Evolutionary conservation across 2,888 invertebrate genomes (phyloP).

Genomic region (Athalia cordata): DNA sequence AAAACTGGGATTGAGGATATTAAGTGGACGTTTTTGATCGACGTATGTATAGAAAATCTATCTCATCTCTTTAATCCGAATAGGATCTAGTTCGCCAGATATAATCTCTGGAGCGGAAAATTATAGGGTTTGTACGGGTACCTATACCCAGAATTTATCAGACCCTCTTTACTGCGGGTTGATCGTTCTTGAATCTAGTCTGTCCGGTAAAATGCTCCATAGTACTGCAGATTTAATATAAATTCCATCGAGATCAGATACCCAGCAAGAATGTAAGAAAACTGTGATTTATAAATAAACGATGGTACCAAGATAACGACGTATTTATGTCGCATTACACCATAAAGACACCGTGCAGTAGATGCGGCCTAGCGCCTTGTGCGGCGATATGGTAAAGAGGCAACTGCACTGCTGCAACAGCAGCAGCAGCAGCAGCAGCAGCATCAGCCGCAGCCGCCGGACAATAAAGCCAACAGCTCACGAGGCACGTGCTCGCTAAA

Average conservation of each 20-base stretch:
- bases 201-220: too few relatives aligned
- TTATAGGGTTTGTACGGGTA: slow-evolving; percentile 4
- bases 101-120: not conserved
- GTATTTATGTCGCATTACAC: slow-evolving; percentile 43
- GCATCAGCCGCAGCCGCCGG: slow-evolving; percentile 4
- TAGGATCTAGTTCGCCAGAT: not conserved
- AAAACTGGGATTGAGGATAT: slow-evolving; percentile 24
- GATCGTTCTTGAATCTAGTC: not conserved
- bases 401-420: too few relatives aligned
- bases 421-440: not conserved
- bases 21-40: not conserved
- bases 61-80: slow-evolving; percentile 12
- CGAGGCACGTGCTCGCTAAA: slow-evolving; percentile 42
- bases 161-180: not conserved
- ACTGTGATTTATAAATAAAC: slow-evolving; percentile 31
- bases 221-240: not conserved
- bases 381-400: slow-evolving; percentile 43
- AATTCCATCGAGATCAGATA: not conserved
- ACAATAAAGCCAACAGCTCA: slow-evolving; percentile 42
- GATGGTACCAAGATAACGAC: slow-evolving; percentile 37
- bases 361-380: slow-evolving; percentile 43
- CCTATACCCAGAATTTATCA: not conserved
- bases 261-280: slow-evolving; percentile 6
- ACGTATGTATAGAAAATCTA: slow-evolving; percentile 7
- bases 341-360: slow-evolving; percentile 38